phyloP scores from a whole-genome alignment of 2,113 vertebrate genomes.

The Mustela nigripes region DNA sequence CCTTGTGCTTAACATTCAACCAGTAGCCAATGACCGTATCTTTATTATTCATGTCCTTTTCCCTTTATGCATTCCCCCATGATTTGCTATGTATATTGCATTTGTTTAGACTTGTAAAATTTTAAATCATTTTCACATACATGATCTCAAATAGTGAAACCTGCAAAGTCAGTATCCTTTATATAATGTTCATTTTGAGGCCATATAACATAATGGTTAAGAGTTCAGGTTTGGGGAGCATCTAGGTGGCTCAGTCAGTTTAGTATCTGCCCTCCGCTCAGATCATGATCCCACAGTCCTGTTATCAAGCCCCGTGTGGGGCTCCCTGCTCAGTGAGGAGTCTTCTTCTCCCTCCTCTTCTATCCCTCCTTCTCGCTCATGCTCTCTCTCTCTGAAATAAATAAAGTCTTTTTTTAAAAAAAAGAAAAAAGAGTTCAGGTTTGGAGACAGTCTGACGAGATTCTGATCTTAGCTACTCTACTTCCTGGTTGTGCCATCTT shows the following conservation, averaged over 20 bases:
- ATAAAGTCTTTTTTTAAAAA: neutral
- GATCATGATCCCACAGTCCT: neutral
- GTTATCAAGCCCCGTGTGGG: neutral
- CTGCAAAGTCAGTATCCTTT: neutral
- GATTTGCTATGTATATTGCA: neutral
- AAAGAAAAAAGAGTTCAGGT: neutral
- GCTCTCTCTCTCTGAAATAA: neutral
- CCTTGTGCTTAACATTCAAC: neutral
- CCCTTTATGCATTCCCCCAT: neutral
- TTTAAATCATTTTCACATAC: neutral
- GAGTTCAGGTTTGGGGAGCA: neutral
- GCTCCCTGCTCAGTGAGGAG: neutral
- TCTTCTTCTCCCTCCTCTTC: neutral
- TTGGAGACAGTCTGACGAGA: neutral
- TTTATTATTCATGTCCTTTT: neutral
- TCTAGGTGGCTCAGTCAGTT: neutral
- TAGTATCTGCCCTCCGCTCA: neutral
- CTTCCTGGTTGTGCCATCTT: neutral
- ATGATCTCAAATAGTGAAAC: neutral
- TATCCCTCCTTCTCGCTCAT: neutral
- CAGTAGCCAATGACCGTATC: neutral
- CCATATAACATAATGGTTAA: neutral
- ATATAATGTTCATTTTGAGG: neutral
- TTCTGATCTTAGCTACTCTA: neutral
- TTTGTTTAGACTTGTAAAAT: conserved; percentile 2